A percentile compares a stretch with the other conserved stretches of the same genome.
Evolutionary conservation across 2,113 vertebrate genomes (phyloP).

Genomic region (Solea solea): DNA sequence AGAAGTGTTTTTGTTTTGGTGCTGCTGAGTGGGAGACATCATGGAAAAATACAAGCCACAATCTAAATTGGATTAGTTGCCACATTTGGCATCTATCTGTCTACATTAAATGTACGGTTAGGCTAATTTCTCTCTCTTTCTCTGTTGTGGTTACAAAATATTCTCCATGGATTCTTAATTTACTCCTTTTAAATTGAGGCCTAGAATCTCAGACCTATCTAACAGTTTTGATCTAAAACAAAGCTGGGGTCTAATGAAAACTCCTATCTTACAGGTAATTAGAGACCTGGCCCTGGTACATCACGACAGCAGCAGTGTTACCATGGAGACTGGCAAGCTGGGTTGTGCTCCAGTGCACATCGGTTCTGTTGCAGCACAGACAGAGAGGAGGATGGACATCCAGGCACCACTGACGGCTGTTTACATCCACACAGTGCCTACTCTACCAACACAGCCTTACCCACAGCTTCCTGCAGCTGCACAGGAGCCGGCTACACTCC

Average conservation of each 20-base stretch:
- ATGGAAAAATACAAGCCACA: slow-evolving; percentile 12
- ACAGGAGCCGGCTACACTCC: slow-evolving; percentile 63
- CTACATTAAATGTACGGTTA: background rate
- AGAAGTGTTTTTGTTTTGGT: slow-evolving; percentile 6
- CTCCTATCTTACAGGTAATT: slow-evolving; percentile 82
- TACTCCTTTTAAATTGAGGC: slow-evolving; percentile 3
- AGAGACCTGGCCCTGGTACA: slow-evolving; percentile 70
- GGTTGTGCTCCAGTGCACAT: slow-evolving; percentile 68
- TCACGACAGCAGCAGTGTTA: slow-evolving; percentile 79
- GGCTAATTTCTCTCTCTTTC: slow-evolving; percentile 11
- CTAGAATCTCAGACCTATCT: slow-evolving; percentile 19
- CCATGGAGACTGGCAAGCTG: slow-evolving; percentile 85
- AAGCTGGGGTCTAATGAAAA: slow-evolving; percentile 67
- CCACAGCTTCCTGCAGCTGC: slow-evolving; percentile 74
- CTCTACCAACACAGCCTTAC: slow-evolving; percentile 72
- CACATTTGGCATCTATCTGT: slow-evolving; percentile 27
- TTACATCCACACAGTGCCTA: slow-evolving; percentile 86
- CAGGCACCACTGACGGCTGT: slow-evolving; percentile 81
- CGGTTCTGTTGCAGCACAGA: slow-evolving; percentile 66
- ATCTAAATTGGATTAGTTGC: slow-evolving; percentile 16
- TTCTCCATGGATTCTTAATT: slow-evolving; percentile 9
- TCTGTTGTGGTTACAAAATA: background rate
- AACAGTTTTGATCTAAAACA: slow-evolving; percentile 38
- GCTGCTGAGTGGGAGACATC: background rate
- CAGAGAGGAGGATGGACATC: slow-evolving; percentile 71